Evolutionary conservation across 2,797 vertebrate genomes (phyloP).

Genomic region (Momotus momota): DNA sequence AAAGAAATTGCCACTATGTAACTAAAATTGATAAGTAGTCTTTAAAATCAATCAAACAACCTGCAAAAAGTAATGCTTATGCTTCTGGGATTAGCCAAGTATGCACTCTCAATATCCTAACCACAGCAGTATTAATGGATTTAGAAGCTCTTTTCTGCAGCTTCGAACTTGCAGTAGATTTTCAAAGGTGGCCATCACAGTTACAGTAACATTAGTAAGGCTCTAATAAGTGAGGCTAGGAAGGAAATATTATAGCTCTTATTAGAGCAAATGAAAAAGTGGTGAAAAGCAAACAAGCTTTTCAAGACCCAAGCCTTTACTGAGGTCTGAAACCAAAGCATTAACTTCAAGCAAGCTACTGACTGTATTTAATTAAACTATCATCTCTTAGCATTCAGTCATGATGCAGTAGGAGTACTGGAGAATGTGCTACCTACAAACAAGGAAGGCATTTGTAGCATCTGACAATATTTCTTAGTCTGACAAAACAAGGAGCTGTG

Average conservation of each 20-base stretch:
- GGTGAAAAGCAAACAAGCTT: background rate
- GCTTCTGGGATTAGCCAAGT: background rate
- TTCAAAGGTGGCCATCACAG: background rate
- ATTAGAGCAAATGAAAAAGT: background rate
- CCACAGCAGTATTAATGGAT: background rate
- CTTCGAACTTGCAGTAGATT: background rate
- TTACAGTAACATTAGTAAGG: background rate
- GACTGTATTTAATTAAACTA: background rate
- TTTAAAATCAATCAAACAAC: background rate
- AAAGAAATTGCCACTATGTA: background rate
- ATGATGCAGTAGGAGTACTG: background rate
- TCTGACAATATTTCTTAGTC: background rate
- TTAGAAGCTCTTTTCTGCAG: too few relatives aligned
- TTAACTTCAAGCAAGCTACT: background rate
- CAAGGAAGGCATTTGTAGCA: background rate
- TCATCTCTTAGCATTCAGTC: background rate
- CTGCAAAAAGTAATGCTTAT: background rate
- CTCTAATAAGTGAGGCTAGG: background rate
- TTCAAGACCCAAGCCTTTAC: background rate
- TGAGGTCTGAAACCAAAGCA: background rate
- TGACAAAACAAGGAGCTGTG: background rate
- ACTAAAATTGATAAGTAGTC: background rate
- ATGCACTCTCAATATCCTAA: background rate
- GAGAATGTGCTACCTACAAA: background rate
- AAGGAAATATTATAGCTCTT: background rate